A percentile compares a stretch with the other conserved stretches of the same genome.
These are phyloP conservation scores for Thera obeliscata DNA, from an alignment of 2,888 invertebrate species.

Conservation along the genomic window DNA sequence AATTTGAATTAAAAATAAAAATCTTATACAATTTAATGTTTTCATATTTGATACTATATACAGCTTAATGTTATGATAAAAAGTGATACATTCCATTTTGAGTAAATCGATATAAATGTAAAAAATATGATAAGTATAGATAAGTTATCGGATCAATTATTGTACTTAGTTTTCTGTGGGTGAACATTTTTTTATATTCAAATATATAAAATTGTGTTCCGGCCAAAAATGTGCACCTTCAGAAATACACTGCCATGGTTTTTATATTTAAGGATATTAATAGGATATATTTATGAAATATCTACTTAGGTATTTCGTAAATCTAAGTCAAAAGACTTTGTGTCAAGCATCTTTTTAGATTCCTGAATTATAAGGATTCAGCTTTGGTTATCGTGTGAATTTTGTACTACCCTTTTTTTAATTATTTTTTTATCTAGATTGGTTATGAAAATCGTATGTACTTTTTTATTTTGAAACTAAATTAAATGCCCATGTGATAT, in stretches of 20 bases:
- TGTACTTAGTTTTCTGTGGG: constrained; percentile 72
- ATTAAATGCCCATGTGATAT: constrained; percentile 30
- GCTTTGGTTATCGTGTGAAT: constrained; percentile 4
- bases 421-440: constrained; percentile 9
- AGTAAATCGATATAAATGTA: constrained; percentile 24
- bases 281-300: constrained; percentile 9
- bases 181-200: constrained; percentile 57
- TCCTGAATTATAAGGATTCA: constrained; percentile 5
- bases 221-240: constrained; percentile 57
- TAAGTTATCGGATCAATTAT: constrained; percentile 74
- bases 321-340: constrained; percentile 28
- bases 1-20: constrained; percentile 1
- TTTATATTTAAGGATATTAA: constrained; percentile 45
- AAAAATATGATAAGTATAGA: constrained; percentile 48
- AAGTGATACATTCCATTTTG: constrained; percentile 62
- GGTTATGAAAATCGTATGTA: constrained; percentile 7
- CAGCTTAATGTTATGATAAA: constrained; percentile 29
- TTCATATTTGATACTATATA: constrained; percentile 12
- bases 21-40: constrained; percentile 8
- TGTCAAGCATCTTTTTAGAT: constrained; percentile 10
- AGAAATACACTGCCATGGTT: constrained; percentile 71
- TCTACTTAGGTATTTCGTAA: constrained; percentile 15
- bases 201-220: constrained; percentile 23
- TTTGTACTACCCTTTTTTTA: constrained; percentile 7
- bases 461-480: constrained; percentile 11